phyloP scores from a whole-genome alignment of 2,113 vertebrate genomes.

The Tichodroma muraria region DNA sequence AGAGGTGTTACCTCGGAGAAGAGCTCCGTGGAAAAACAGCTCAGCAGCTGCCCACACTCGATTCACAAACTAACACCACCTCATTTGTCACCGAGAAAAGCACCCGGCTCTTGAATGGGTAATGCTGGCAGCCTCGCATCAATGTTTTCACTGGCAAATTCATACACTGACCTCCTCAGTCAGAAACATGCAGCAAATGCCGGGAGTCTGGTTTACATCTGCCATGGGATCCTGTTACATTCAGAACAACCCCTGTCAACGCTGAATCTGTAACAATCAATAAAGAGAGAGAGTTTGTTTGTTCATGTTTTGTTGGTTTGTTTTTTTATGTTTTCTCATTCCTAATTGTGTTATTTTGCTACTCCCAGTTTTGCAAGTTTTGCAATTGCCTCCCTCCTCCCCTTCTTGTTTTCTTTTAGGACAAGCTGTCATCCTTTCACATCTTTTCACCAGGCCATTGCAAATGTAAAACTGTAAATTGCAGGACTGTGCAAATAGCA shows the following conservation, averaged over 20 bases:
- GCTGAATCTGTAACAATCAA: slow-evolving; percentile 54
- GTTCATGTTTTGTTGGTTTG: neutral
- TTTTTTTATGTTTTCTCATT: neutral
- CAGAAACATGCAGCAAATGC: neutral
- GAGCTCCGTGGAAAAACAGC: neutral
- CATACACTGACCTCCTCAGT: neutral
- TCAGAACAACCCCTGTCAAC: slow-evolving; percentile 52
- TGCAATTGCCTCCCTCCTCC: neutral
- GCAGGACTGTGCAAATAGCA: slow-evolving; percentile 63
- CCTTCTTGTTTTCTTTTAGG: slow-evolving; percentile 43
- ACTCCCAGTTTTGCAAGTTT: slow-evolving; percentile 58
- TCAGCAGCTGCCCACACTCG: neutral
- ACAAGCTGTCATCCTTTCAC: slow-evolving; percentile 58
- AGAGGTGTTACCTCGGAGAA: neutral
- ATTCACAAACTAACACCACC: neutral
- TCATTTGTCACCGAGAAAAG: neutral
- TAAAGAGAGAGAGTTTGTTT: slow-evolving; percentile 26
- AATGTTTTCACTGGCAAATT: slow-evolving; percentile 37
- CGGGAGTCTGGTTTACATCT: slow-evolving; percentile 48
- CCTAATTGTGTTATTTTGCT: slow-evolving; percentile 53
- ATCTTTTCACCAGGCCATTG: slow-evolving; percentile 29
- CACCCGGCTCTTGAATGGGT: neutral
- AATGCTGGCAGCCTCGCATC: neutral
- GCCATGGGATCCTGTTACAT: slow-evolving; percentile 44
- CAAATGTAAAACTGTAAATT: slow-evolving; percentile 68